Base-by-base conservation (phyloP, 2,888 invertebrate species). In the Micoletzkya japonica region DNA sequence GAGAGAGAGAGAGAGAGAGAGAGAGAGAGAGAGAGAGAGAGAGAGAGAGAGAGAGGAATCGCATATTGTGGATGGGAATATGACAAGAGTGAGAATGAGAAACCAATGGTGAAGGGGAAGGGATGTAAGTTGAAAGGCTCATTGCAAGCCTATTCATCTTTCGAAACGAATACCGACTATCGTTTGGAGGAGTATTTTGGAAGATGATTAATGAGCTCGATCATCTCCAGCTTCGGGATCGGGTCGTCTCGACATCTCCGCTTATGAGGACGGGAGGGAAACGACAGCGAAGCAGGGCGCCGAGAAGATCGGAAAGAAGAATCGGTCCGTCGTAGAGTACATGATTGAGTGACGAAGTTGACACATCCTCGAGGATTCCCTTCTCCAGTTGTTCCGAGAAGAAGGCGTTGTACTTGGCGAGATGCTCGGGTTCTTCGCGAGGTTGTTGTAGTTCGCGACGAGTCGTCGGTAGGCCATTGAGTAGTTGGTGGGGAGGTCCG, bases 171-270 rank as follows among this genome's bases (percentile, higher is more conserved):
- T n/a, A n/a, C n/a, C n/a, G n/a, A n/a, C n/a, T n/a, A n/a, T n/a
- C n/a, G n/a, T n/a, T n/a, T n/a, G n/a, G n/a, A n/a, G n/a, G n/a
- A n/a, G n/a, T n/a, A n/a, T n/a, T n/a, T n/a, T n/a, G n/a, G n/a
- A n/a, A n/a, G n/a, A n/a, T n/a, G n/a, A n/a, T n/a, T n/a, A n/a
- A n/a, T n/a, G n/a, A n/a, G n/a, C n/a, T n/a, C n/a, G n/a, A n/a
- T n/a, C n/a, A n/a, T n/a, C n/a, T n/a, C n/a, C n/a, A n/a, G n/a
- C n/a, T n/a, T n/a, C n/a, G n/a, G n/a, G n/a, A 44, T 10, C 10
- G 44, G 2, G 76, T 75, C 50, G 76, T 77, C 57, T 77, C 75
- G 4, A 76, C 54, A 58, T 76, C 76, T 17, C 57, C 63, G 1
- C 59, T 17, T 2, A 76, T 36, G 4, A 67, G 66, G 1, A 72